Percentiles rank a stretch among this genome's conserved stretches.
phyloP scores from a whole-genome alignment of 2,888 invertebrate species.

The Zelleria hepariella region DNA sequence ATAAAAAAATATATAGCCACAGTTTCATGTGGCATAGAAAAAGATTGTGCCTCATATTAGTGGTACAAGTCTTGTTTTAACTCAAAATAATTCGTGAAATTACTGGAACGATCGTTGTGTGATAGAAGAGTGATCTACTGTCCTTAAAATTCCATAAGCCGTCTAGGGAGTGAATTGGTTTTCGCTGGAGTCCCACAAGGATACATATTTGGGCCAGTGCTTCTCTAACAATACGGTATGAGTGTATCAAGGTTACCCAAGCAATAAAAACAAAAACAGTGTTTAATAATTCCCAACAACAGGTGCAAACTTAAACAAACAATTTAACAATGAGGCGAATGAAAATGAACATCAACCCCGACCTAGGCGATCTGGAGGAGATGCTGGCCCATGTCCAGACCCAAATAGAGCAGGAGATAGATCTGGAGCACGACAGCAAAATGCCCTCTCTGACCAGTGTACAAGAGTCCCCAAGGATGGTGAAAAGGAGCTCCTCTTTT shows the following conservation, averaged over 20 bases:
- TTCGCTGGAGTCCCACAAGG: too few relatives aligned
- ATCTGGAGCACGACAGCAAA: slow-evolving; percentile 48
- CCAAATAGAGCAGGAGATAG: slow-evolving; percentile 61
- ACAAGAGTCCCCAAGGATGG: slow-evolving; percentile 53
- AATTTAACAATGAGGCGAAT: slow-evolving; percentile 24
- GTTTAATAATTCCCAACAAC: not conserved
- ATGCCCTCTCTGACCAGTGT: slow-evolving; percentile 48
- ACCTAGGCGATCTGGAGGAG: slow-evolving; percentile 61
- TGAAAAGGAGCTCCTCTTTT: slow-evolving; percentile 39
- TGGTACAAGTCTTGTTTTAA: too few relatives aligned
- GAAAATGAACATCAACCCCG: slow-evolving; percentile 53
- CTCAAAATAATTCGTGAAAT: too few relatives aligned
- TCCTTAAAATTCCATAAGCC: too few relatives aligned
- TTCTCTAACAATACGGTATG: not conserved
- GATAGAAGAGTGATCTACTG: too few relatives aligned
- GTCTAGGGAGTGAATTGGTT: too few relatives aligned
- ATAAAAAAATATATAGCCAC: not conserved
- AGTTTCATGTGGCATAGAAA: not conserved
- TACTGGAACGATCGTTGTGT: too few relatives aligned
- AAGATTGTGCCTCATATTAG: not conserved
- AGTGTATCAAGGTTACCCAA: slow-evolving; percentile 9
- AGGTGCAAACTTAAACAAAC: slow-evolving; percentile 1
- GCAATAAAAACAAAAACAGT: slow-evolving; percentile 8
- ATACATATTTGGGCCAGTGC: not conserved
- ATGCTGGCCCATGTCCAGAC: slow-evolving; percentile 64